Evolutionary conservation across 2,888 invertebrate genomes (phyloP), one percentile per base, ranked within the genome.

Genomic region (Steinernema scapterisci): DNA sequence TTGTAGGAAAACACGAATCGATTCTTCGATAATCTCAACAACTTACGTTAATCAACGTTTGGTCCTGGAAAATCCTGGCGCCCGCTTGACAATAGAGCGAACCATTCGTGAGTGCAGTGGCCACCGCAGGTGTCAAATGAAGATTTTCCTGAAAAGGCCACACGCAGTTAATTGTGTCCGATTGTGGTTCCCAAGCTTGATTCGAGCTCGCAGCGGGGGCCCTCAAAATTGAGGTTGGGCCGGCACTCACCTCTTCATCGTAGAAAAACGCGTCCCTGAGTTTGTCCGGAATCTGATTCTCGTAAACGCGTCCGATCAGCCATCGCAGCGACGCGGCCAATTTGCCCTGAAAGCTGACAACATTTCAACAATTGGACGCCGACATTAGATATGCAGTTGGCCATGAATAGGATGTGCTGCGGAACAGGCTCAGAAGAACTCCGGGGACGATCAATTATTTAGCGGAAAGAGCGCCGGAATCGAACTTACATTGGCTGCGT

Each of bases 41-140:
- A 75, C 78, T 76, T 72, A 85, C 85, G 72, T 80, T 79, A 1
- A 86, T 79, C n/a, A 87, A 74, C 11, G 80, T 73, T 1, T 79
- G 77, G 75, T 87, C 83, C 45, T 84, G 83, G 83, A 89, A 89
- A 82, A 89, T 88, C 74, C 88, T 88, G 23, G 86, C 83, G 74
- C 89, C 89, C 3, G 89, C 89, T 76, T 86, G 87, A 73, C 88
- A 88, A 83, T 89, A 89, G 31, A 89, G 81, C 56, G 88, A 88
- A 76, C 89, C 87, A 75, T 82, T 83, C 23, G 81, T 81, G 13
- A 86, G 78, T 1, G 81, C 82, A 21, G 81, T 80, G 31, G 81
- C 71, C 31, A 85, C 82, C 0, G 85, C 79, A 27, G 81, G 79
- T 27, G 78, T 79, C 25, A 86, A 79, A 71, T 79, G 80, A 48